Percentiles rank a stretch among this genome's conserved stretches.
Evolutionary conservation across 2,888 invertebrate genomes (phyloP).

Genomic region (Pogonocherus hispidulus): DNA sequence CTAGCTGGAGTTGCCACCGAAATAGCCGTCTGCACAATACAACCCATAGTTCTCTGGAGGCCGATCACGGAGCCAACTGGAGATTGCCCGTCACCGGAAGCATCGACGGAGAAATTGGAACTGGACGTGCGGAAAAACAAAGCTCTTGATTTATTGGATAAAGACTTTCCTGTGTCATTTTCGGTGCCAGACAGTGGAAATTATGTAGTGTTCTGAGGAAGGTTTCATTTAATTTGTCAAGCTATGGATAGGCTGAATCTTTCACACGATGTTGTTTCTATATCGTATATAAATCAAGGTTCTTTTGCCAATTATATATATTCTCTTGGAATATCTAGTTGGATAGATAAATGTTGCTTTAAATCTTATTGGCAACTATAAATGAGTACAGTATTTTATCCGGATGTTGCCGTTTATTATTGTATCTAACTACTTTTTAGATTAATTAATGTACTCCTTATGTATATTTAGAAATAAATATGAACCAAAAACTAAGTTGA

Average conservation of each 20-base stretch:
- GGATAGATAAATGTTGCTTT: background rate
- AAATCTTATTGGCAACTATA: background rate
- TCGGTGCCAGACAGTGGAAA: conserved; percentile 58
- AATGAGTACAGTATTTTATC: conserved; percentile 10
- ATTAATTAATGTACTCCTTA: too few relatives aligned
- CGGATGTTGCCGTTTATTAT: background rate
- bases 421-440: too few relatives aligned
- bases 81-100: conserved; percentile 60
- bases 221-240: conserved; percentile 54
- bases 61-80: conserved; percentile 60
- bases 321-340: background rate
- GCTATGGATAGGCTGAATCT: background rate
- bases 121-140: conserved; percentile 65
- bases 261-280: background rate
- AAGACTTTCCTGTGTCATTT: conserved; percentile 57
- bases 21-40: conserved; percentile 47
- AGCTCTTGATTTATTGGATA: conserved; percentile 60
- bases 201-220: conserved; percentile 54
- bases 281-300: too few relatives aligned
- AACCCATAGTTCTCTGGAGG: conserved; percentile 58
- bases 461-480: too few relatives aligned
- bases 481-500: too few relatives aligned
- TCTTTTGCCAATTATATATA: background rate
- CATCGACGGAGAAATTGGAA: conserved; percentile 62
- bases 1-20: conserved; percentile 37